These are phyloP conservation scores for Trissolcus basalis DNA, from an alignment of 1,140 invertebrate species.

Conservation along the genomic window DNA sequence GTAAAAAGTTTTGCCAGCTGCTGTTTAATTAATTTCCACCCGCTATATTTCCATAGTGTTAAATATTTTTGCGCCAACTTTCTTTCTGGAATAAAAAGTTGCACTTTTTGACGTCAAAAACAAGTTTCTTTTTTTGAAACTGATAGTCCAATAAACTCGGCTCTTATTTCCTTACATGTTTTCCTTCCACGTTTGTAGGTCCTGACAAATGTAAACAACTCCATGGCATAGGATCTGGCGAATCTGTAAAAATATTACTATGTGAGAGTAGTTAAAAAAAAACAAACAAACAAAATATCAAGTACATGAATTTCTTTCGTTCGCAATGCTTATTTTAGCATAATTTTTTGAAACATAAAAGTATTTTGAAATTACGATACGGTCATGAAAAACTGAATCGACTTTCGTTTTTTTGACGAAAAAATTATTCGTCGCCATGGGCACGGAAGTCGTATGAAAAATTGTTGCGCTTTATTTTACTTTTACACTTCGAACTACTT, in stretches of 20 bases:
- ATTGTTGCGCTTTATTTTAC: slow-evolving; percentile 17
- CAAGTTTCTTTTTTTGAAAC: slow-evolving; percentile 5
- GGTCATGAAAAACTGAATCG: neutral
- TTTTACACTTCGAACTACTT: neutral
- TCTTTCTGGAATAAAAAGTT: too few relatives aligned
- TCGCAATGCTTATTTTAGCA: too few relatives aligned
- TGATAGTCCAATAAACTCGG: neutral
- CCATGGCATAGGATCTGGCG: slow-evolving; percentile 5
- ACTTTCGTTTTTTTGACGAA: slow-evolving; percentile 11
- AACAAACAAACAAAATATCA: neutral
- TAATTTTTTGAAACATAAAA: too few relatives aligned
- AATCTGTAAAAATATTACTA: slow-evolving; percentile 17
- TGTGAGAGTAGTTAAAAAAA: too few relatives aligned
- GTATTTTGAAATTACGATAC: too few relatives aligned
- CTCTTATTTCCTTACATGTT: slow-evolving; percentile 11
- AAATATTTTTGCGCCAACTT: too few relatives aligned
- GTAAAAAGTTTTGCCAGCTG: slow-evolving; percentile 6
- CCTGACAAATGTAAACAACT: slow-evolving; percentile 30
- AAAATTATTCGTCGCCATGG: slow-evolving; percentile 7
- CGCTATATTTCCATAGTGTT: too few relatives aligned
- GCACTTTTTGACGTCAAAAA: too few relatives aligned
- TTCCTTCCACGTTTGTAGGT: neutral
- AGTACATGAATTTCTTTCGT: too few relatives aligned
- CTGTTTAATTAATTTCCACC: too few relatives aligned
- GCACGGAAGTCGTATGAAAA: slow-evolving; percentile 1